Evolutionary conservation across 2,888 invertebrate species (phyloP).

Genomic region (Cryptocephalus primarius): DNA sequence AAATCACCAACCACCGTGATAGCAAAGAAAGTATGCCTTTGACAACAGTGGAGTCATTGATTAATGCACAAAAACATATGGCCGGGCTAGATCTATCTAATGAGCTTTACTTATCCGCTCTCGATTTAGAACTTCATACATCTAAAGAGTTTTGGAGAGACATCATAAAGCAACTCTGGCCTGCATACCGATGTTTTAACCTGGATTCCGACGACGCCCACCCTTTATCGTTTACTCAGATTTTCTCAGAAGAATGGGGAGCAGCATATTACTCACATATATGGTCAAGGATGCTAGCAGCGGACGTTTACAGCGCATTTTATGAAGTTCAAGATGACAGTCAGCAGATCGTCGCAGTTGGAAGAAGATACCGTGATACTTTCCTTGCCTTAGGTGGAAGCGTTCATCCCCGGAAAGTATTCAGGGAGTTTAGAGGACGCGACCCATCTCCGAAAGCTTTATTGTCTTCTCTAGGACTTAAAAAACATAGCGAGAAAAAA

Average conservation of each 20-base stretch:
- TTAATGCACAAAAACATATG: slow-evolving; percentile 59
- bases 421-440: slow-evolving; percentile 81
- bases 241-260: slow-evolving; percentile 74
- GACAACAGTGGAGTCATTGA: slow-evolving; percentile 51
- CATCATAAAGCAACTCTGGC: slow-evolving; percentile 67
- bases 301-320: slow-evolving; percentile 82
- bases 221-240: slow-evolving; percentile 73
- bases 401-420: slow-evolving; percentile 71
- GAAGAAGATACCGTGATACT: slow-evolving; percentile 67
- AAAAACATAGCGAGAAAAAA: slow-evolving; percentile 18
- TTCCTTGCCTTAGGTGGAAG: slow-evolving; percentile 76
- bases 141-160: slow-evolving; percentile 73
- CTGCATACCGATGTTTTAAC: slow-evolving; percentile 65
- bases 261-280: slow-evolving; percentile 77
- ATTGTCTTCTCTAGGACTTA: slow-evolving; percentile 43
- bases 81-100: slow-evolving; percentile 68
- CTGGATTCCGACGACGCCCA: slow-evolving; percentile 71
- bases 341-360: slow-evolving; percentile 45
- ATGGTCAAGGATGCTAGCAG: slow-evolving; percentile 84
- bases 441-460: slow-evolving; percentile 82
- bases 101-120: slow-evolving; percentile 68
- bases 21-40: slow-evolving; percentile 61
- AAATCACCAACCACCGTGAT: slow-evolving; percentile 63
- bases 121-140: slow-evolving; percentile 75
- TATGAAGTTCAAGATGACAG: slow-evolving; percentile 51